Base-by-base conservation (phyloP, 2,888 invertebrate genomes). In the Notodonta ziczac region DNA sequence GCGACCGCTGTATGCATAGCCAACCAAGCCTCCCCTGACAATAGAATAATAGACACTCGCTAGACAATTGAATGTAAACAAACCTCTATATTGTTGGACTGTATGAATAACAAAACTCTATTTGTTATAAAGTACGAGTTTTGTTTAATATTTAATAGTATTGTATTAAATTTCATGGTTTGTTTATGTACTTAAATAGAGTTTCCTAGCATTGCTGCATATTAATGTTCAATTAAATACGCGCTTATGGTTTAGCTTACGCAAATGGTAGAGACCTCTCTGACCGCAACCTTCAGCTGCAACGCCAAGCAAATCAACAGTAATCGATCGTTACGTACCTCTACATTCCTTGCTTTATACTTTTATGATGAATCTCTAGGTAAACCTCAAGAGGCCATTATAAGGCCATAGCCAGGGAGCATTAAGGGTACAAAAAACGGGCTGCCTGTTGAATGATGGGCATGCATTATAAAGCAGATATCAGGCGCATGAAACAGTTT, bases 21-120 rank as follows among this genome's bases (percentile, higher is more conserved):
- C 67, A 79, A 74, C 74, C 79, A 77, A 59, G 73, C 62, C 76
- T 80, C 76, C 85, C 84, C 82, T 72, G 63, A 84, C 84, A 83
- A 86, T 80, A 75, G 78, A 78, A 81, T 78, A 80, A 82, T 77
- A 69, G 44, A 63, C 68, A 71, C 72, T 72, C 58, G 35, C 63
- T 69, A 70, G 62, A 78, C 68, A 69, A 69, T 61, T 69, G 57
- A 58, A 42, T 35, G 56, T 60, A 71, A 74, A 74, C 74, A 74
- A 64, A 44, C 58, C n/a, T 44, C 24, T 60, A 65, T 60, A 65
- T 61, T 65, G 60, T 63, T 60, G 0, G 35, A 57, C 16, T 73
- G 65, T 74, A 74, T 74, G 51, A 57, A 64, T 72, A 76, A 74
- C 56, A 76, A 13, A 5, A 24, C 56, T 4, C n/a, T 55, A 55